These are phyloP conservation scores for Macroramphosus scolopax DNA, from an alignment of 2,797 vertebrate species.

Conservation along the genomic window DNA sequence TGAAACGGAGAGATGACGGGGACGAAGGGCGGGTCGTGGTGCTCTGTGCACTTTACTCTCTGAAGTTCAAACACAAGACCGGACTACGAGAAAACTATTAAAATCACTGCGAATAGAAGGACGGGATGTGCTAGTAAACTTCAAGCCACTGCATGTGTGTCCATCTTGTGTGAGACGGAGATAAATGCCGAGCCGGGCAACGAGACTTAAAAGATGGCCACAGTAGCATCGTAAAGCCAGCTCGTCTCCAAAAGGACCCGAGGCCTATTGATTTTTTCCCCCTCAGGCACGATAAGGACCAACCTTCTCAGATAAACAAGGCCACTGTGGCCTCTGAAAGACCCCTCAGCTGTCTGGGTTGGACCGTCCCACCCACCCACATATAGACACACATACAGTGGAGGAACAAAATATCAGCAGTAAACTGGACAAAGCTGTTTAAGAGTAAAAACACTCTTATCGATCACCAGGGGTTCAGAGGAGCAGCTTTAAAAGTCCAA, in stretches of 20 bases:
- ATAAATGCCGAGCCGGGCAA: slow-evolving; percentile 61
- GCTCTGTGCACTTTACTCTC: too few species aligned
- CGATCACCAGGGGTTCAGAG: slow-evolving; percentile 61
- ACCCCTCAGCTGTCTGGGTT: slow-evolving; percentile 65
- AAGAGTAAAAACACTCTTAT: slow-evolving; percentile 70
- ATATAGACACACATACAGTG: slow-evolving; percentile 28
- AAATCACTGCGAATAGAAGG: too few species aligned
- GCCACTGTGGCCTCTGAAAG: slow-evolving; percentile 69
- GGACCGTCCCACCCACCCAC: slow-evolving; percentile 63
- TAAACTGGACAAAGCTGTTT: slow-evolving; percentile 73
- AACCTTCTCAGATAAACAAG: slow-evolving; percentile 77
- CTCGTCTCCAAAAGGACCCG: slow-evolving; percentile 66
- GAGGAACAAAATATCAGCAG: slow-evolving; percentile 60
- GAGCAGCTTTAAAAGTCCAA: slow-evolving; percentile 61
- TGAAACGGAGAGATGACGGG: too few species aligned
- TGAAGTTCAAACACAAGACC: too few species aligned
- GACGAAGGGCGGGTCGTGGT: too few species aligned
- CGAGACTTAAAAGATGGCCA: slow-evolving; percentile 68
- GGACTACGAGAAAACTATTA: too few species aligned
- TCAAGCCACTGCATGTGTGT: too few species aligned
- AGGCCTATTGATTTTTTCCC: slow-evolving; percentile 72
- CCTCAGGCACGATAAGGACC: slow-evolving; percentile 73
- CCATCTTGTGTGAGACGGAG: slow-evolving; percentile 56
- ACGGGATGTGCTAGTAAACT: too few species aligned
- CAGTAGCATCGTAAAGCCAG: slow-evolving; percentile 67